These are phyloP conservation scores for Germaria angustata DNA, from an alignment of 2,888 invertebrate genomes.

Conservation along the genomic window DNA sequence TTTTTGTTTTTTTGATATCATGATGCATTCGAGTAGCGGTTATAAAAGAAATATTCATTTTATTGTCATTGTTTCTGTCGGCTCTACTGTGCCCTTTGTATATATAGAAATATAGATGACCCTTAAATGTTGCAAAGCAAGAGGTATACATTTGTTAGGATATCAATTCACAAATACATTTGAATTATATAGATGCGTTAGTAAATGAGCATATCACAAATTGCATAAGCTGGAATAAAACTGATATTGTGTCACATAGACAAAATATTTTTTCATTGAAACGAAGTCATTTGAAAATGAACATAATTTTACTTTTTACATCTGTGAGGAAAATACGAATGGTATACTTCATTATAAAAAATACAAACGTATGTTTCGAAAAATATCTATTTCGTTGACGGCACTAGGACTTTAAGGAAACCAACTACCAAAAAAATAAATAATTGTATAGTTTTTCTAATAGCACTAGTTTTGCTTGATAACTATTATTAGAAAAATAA, in stretches of 20 bases:
- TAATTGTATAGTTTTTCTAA: not conserved
- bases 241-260: not conserved
- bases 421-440: not conserved
- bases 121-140: conserved; percentile 5
- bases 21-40: too few relatives aligned
- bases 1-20: too few relatives aligned
- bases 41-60: too few relatives aligned
- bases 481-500: not conserved
- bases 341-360: not conserved
- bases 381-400: not conserved
- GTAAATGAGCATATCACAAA: not conserved
- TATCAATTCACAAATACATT: not conserved
- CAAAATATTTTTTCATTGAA: not conserved
- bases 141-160: not conserved
- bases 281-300: not conserved
- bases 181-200: not conserved
- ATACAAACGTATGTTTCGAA: not conserved
- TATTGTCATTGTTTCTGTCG: not conserved
- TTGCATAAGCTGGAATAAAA: not conserved
- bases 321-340: not conserved
- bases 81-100: not conserved
- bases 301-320: not conserved
- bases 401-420: not conserved
- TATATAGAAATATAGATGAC: conserved; percentile 7
- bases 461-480: not conserved